Evolutionary conservation across 2,113 vertebrate genomes (phyloP).

Genomic region (Larimichthys polyactis): DNA sequence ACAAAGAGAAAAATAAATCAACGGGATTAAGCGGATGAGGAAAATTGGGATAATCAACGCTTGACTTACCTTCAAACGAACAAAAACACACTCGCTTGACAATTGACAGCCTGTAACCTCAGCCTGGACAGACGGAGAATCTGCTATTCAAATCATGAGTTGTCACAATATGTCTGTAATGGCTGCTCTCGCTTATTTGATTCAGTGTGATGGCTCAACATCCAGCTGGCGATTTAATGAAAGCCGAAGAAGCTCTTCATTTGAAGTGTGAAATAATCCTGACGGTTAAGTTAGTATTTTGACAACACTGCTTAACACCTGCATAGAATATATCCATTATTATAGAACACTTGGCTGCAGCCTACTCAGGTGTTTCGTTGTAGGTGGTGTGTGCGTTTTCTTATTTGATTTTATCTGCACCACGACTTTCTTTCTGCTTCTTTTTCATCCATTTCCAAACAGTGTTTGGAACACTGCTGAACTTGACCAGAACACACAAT

Average conservation of each 20-base stretch:
- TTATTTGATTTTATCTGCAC: not conserved
- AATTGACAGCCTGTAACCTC: not conserved
- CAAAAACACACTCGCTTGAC: not conserved
- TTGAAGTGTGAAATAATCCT: conserved; percentile 13
- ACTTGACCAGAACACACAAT: not conserved
- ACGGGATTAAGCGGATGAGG: too few relatives aligned
- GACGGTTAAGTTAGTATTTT: conserved; percentile 13
- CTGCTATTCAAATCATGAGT: not conserved
- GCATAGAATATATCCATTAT: not conserved
- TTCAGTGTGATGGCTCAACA: not conserved
- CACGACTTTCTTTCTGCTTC: not conserved
- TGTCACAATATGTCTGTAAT: not conserved
- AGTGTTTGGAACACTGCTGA: not conserved
- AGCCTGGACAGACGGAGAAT: not conserved
- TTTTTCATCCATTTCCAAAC: not conserved
- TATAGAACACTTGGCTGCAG: not conserved
- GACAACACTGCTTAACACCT: conserved; percentile 1
- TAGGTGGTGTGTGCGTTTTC: not conserved
- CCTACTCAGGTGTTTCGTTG: not conserved
- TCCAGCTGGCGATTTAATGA: not conserved
- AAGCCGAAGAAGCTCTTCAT: not conserved
- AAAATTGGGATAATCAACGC: too few relatives aligned
- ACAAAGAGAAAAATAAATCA: too few relatives aligned
- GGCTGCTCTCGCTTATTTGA: conserved; percentile 5
- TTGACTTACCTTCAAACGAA: too few relatives aligned